phyloP scores from a whole-genome alignment of 2,888 invertebrate genomes.

The Scelioninae gen. 1 region DNA sequence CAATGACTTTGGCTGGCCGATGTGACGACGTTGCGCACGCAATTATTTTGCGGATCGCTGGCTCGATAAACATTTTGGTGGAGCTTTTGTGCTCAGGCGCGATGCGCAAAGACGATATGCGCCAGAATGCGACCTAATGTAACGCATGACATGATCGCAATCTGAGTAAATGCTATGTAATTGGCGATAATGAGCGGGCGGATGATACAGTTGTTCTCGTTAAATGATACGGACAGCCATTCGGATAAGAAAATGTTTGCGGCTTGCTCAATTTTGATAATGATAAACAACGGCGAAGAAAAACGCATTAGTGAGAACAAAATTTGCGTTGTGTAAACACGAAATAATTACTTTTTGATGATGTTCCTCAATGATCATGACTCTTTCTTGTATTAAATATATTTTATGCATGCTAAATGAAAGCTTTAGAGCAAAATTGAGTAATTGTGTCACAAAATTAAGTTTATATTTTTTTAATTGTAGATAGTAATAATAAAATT shows the following conservation, averaged over 20 bases:
- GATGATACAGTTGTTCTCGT: conserved; percentile 47
- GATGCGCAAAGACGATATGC: conserved; percentile 65
- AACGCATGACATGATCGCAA: conserved; percentile 59
- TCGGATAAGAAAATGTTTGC: too few relatives aligned
- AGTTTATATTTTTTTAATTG: too few relatives aligned
- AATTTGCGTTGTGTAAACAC: not conserved
- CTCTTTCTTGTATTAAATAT: conserved; percentile 11
- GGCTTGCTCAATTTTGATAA: too few relatives aligned
- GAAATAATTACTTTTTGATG: too few relatives aligned
- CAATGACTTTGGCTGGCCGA: conserved; percentile 62
- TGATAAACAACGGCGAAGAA: too few relatives aligned
- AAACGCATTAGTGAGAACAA: conserved; percentile 14
- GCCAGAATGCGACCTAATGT: conserved; percentile 46
- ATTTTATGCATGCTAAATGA: not conserved
- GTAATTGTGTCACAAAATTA: too few relatives aligned
- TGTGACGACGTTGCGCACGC: conserved; percentile 76
- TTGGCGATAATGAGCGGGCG: conserved; percentile 58
- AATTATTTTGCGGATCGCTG: conserved; percentile 76
- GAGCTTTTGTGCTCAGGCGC: conserved; percentile 63
- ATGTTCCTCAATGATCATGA: not conserved
- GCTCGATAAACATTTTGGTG: conserved; percentile 78
- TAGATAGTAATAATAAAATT: too few relatives aligned
- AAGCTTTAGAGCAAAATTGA: too few relatives aligned
- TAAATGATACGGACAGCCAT: conserved; percentile 18
- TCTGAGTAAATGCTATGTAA: conserved; percentile 69